Conservation (phyloP, 2,113 vertebrate species). For the Nothobranchius kuhntae region DNA sequence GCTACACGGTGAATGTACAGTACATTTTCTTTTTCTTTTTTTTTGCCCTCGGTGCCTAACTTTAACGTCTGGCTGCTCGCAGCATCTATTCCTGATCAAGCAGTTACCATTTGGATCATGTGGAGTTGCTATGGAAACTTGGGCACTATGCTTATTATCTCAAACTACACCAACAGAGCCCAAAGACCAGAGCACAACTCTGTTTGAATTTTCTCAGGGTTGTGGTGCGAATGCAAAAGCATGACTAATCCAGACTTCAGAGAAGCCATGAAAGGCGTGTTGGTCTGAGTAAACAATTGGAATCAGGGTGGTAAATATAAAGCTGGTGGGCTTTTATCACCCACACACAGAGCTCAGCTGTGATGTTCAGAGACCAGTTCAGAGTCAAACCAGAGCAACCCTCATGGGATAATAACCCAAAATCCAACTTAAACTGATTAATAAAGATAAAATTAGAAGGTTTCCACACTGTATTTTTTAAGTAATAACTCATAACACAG, state of each 20-base stretch:
- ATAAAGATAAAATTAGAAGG: constrained; percentile 23
- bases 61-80: constrained; percentile 40
- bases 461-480: too few species aligned
- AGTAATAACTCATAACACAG: too few species aligned
- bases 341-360: constrained; percentile 44
- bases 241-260: constrained; percentile 60
- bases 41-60: constrained; percentile 21
- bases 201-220: constrained; percentile 47
- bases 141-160: constrained; percentile 69
- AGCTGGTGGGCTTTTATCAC: constrained; percentile 27
- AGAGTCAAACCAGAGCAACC: constrained; percentile 40
- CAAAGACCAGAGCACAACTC: constrained; percentile 48
- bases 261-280: constrained; percentile 50
- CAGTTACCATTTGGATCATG: constrained; percentile 61
- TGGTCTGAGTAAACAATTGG: constrained; percentile 62
- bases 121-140: constrained; percentile 81
- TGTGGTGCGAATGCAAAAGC: constrained; percentile 55
- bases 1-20: constrained; percentile 12
- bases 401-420: constrained; percentile 22
- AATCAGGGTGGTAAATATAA: constrained; percentile 68
- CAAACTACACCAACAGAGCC: constrained; percentile 58
- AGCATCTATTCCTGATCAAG: constrained; percentile 61
- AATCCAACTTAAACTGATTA: constrained; percentile 45
- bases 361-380: constrained; percentile 43
- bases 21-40: constrained; percentile 2